phyloP scores from a whole-genome alignment of 2,113 vertebrate genomes.

The Pseudois nayaur region DNA sequence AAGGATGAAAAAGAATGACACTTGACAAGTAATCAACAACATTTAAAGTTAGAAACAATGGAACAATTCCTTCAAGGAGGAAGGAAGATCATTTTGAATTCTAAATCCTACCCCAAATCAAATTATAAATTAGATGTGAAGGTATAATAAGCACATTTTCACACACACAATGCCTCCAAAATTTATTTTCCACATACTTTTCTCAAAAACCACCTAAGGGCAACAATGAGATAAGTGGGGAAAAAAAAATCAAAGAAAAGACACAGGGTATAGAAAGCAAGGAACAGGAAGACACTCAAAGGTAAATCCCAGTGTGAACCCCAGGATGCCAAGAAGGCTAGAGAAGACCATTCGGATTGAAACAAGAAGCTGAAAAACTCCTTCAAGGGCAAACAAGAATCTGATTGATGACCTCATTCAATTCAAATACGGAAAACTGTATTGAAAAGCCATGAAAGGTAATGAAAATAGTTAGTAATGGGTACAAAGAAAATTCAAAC shows the following conservation, averaged over 20 bases:
- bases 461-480: background rate
- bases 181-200: background rate
- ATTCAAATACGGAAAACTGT: background rate
- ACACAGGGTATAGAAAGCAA: background rate
- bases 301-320: background rate
- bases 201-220: background rate
- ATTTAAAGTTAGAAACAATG: background rate
- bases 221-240: background rate
- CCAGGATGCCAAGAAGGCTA: background rate
- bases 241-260: background rate
- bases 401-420: background rate
- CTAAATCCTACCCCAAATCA: background rate
- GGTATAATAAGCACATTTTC: background rate
- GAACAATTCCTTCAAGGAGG: background rate
- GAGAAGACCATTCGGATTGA: background rate
- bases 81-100: background rate
- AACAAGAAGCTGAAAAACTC: background rate
- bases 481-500: background rate
- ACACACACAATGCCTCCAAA: background rate
- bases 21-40: background rate
- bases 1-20: background rate
- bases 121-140: background rate
- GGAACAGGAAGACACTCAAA: background rate
- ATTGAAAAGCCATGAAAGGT: background rate
- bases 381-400: background rate